Percentiles rank a stretch among this genome's conserved stretches.
Conservation (phyloP, 92 coral and sea anemone genomes). For the Virgularia gustaviana region DNA sequence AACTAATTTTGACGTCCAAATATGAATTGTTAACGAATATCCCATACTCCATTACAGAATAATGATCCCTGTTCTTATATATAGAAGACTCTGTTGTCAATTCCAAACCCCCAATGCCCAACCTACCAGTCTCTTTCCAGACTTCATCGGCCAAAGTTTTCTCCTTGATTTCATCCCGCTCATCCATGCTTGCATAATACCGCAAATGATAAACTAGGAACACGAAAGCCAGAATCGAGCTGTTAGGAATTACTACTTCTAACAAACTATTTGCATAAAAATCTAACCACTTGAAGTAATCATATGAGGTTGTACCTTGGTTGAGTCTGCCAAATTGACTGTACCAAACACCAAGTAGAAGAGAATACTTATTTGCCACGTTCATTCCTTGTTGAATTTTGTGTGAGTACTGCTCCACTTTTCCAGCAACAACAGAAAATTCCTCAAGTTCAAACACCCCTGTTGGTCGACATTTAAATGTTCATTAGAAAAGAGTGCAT, state of each 20-base stretch:
- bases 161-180: conserved; percentile 47
- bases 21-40: too few species aligned
- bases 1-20: too few species aligned
- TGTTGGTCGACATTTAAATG: too few species aligned
- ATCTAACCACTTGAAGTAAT: not conserved
- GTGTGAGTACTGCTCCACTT: conserved; percentile 63
- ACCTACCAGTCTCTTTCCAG: conserved; percentile 74
- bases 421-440: conserved; percentile 61
- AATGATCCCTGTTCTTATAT: too few species aligned
- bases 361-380: conserved; percentile 52
- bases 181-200: conserved; percentile 65
- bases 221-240: too few species aligned
- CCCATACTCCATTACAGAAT: too few species aligned
- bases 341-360: conserved; percentile 71
- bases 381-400: conserved; percentile 63
- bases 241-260: too few species aligned
- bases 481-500: too few species aligned
- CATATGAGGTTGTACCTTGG: conserved; percentile 43
- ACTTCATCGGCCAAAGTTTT: conserved; percentile 55
- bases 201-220: conserved; percentile 48
- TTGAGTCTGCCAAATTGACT: conserved; percentile 61
- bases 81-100: too few species aligned
- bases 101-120: too few species aligned
- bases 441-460: conserved; percentile 72
- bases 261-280: not conserved